Evolutionary conservation across 2,797 vertebrate genomes (phyloP), one percentile per base, ranked within the genome.

Genomic region (Sebastiscus albofasciatus): DNA sequence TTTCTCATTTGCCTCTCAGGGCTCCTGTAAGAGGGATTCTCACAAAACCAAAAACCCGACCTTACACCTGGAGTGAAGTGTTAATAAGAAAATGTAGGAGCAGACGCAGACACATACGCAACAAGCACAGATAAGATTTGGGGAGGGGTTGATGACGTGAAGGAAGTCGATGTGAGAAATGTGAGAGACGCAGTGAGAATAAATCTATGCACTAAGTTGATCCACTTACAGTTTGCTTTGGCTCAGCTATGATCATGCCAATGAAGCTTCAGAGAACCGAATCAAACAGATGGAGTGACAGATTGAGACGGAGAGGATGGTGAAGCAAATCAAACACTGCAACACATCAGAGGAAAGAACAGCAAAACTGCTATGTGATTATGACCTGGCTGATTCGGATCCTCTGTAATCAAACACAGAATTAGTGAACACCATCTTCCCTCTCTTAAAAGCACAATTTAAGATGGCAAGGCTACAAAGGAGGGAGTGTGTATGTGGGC

Each of bases 341-440:
- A 18, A 56, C 14, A 60, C 29, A 77, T 79, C 61, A 75, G 72
- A 82, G 24, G 10, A 70, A 72, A 56, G 9, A 75, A 31, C 22
- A 66, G 26, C 49, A 18, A 18, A 56, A 66, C 5, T 26, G 18
- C 29, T 62, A 1, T 39, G 42, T 69, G 18, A 58, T 6, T 13
- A 18, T 5, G 9, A 46, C 22, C 29, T 14, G 49, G 13, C 52
- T 58, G 71, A 76, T 39, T 31, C 10, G 22, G 22, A 54, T 11
- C 39, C 24, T 29, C 65, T 75, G 4, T 49, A 39, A 71, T 84
- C 69, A 77, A 59, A 78, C 46, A 46, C 24, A 4, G 18, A 4
- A 34, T 64, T 8, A 61, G n/a, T 22, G 14, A 59, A 16, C 71
- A 27, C 13, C 13, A n/a, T 11, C 27, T 49, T 54, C 29, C 3